phyloP scores from a whole-genome alignment of 2,888 invertebrate species.

The Melinaea marsaeus region DNA sequence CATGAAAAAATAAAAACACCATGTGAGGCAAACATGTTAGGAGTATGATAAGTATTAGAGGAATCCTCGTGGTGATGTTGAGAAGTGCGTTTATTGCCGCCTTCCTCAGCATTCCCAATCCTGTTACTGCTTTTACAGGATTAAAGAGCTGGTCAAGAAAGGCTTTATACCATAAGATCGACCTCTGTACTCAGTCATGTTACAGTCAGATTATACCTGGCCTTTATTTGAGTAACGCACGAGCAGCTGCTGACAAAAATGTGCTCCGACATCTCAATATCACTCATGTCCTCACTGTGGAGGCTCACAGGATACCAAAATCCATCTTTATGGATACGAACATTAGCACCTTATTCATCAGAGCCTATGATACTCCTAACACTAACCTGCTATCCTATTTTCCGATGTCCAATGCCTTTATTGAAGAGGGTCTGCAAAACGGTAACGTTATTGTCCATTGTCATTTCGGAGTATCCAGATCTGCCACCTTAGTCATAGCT shows the following conservation, averaged over 20 bases:
- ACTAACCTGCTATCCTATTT: constrained; percentile 70
- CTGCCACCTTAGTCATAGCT: constrained; percentile 96
- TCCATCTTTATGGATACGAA: constrained; percentile 55
- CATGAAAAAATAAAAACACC: constrained; percentile 22
- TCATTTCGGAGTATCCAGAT: constrained; percentile 96
- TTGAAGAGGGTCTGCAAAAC: constrained; percentile 79
- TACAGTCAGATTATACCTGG: constrained; percentile 63
- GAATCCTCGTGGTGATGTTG: constrained; percentile 57
- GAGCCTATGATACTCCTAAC: constrained; percentile 67
- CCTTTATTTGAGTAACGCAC: constrained; percentile 68
- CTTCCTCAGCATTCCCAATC: constrained; percentile 60
- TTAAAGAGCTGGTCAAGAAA: constrained; percentile 62
- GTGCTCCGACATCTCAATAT: constrained; percentile 62
- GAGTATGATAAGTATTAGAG: constrained; percentile 49
- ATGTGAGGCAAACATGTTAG: constrained; percentile 28
- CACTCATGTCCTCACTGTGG: constrained; percentile 72
- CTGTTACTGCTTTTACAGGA: constrained; percentile 54
- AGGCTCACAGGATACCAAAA: constrained; percentile 61
- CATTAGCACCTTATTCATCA: constrained; percentile 67
- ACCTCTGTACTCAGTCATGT: constrained; percentile 66
- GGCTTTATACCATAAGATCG: constrained; percentile 58
- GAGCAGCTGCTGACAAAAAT: constrained; percentile 57
- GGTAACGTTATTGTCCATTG: constrained; percentile 92
- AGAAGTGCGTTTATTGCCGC: constrained; percentile 58
- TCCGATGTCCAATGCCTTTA: constrained; percentile 71